Evolutionary conservation across 2,888 invertebrate genomes (phyloP), one percentile per base, ranked within the genome.

Genomic region (Megaustenia siamemsis): DNA sequence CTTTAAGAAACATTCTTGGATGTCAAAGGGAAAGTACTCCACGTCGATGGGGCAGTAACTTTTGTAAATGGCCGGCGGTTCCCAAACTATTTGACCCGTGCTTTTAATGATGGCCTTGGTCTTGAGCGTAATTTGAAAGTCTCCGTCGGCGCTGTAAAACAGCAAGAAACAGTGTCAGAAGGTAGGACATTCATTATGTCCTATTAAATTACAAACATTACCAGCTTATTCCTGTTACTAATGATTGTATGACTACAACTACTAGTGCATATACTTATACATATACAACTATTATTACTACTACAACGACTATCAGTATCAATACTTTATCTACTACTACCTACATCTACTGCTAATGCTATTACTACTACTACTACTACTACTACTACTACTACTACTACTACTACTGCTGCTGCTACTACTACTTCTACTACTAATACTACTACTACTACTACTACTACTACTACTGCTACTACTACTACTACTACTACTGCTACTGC

Each of bases 31-130:
- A 80, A 94, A 94, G 90, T 93, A 95, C 90, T 94, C 94, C 28
- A 95, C 94, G 88, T 94, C 93, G 76, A 95, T 95, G 43, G 94
- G 93, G 87, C 95, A 95, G 88, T 94, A 93, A 3, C 98, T 98
- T 94, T 99, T 99, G 95, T 98, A 99, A 94, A 99, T 98, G 53
- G 98, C 99, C 15, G 99, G 99, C 0, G 99, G 99, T 6, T 98
- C 98, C 98, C 98, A 98, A 0, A 97, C 95, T 0, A 99, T 98
- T 93, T 96, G 97, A 21, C 99, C 99, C 0, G 97, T 97, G 93
- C 97, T 97, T 90, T 97, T 97, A 6, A 99, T 95, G 0, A 97
- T 98, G 0, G 99, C 99, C 94, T 99, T 99, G 0, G 98, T 99
- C 97, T 98, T 97, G 78, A 99, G 95, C 0, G 98, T 98, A 32